phyloP scores from a whole-genome alignment of 2,113 vertebrate species.

The Mormoops blainvillei region DNA sequence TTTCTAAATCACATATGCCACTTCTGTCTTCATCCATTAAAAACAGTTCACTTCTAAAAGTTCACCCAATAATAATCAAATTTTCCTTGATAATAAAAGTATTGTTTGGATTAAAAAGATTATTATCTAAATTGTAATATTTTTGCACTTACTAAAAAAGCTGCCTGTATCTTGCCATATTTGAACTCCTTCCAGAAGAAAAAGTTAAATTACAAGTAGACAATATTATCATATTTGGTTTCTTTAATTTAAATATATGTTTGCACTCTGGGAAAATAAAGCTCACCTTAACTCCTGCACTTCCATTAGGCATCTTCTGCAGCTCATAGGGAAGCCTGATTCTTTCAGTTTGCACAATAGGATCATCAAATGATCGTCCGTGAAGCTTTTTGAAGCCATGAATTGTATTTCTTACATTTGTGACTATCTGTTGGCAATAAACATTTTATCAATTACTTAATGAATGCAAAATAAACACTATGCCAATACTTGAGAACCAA shows the following conservation, averaged over 20 bases:
- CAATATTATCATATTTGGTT: not conserved
- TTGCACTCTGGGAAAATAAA: not conserved
- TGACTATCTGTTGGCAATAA: conserved; percentile 85
- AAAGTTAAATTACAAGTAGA: not conserved
- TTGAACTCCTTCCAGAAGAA: not conserved
- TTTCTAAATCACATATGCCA: not conserved
- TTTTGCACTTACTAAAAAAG: not conserved
- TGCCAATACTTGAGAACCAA: not conserved
- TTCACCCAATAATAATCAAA: not conserved
- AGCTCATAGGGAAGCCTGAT: conserved; percentile 90
- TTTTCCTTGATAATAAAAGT: not conserved
- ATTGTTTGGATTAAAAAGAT: not conserved
- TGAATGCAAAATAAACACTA: conserved; percentile 3
- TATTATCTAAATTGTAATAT: not conserved
- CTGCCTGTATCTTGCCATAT: not conserved
- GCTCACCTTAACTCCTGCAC: conserved; percentile 90
- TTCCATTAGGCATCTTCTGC: conserved; percentile 92
- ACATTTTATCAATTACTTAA: conserved; percentile 18
- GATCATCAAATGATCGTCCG: conserved; percentile 91
- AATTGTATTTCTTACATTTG: conserved; percentile 94
- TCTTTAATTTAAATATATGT: not conserved
- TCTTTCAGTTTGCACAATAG: conserved; percentile 90
- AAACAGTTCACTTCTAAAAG: not conserved
- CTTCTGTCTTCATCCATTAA: not conserved
- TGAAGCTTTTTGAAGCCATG: conserved; percentile 97